A percentile compares a stretch with the other conserved stretches of the same genome.
These are phyloP conservation scores for Furcula furcula DNA, from an alignment of 2,888 invertebrate species.

Conservation along the genomic window DNA sequence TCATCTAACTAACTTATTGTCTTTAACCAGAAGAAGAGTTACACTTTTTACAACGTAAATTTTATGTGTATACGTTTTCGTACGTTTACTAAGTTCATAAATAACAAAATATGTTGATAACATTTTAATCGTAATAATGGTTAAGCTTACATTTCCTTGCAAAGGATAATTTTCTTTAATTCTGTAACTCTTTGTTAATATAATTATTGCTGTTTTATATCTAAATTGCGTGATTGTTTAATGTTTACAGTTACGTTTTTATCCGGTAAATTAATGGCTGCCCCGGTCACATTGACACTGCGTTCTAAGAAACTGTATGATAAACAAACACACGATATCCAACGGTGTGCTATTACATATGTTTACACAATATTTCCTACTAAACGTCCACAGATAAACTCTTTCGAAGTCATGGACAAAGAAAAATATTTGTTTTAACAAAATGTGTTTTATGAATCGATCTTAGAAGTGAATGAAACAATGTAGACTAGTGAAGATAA, in stretches of 20 bases:
- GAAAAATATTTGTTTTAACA: conserved; percentile 22
- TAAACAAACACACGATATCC: conserved; percentile 35
- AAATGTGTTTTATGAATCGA: conserved; percentile 2
- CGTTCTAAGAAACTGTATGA: conserved; percentile 38
- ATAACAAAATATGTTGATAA: no score
- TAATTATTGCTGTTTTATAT: neutral
- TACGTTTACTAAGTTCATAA: neutral
- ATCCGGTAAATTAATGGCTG: conserved; percentile 35
- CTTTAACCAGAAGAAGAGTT: no score
- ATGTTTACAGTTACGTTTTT: conserved; percentile 42
- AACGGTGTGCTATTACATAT: conserved; percentile 35
- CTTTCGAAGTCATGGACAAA: conserved; percentile 11
- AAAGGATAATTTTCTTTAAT: no score
- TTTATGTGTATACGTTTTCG: no score
- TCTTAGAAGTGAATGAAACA: conserved; percentile 9
- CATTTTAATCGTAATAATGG: no score
- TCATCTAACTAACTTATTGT: no score
- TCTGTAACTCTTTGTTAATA: no score
- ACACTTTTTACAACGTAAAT: no score
- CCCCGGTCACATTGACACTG: conserved; percentile 32
- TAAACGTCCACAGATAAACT: conserved; percentile 24
- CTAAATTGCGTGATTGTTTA: conserved; percentile 11
- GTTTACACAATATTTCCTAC: conserved; percentile 33
- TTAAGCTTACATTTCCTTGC: no score
- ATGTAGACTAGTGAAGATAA: no score